phyloP scores from a whole-genome alignment of 2,888 invertebrate genomes.

The Gisinianus flammeolus region DNA sequence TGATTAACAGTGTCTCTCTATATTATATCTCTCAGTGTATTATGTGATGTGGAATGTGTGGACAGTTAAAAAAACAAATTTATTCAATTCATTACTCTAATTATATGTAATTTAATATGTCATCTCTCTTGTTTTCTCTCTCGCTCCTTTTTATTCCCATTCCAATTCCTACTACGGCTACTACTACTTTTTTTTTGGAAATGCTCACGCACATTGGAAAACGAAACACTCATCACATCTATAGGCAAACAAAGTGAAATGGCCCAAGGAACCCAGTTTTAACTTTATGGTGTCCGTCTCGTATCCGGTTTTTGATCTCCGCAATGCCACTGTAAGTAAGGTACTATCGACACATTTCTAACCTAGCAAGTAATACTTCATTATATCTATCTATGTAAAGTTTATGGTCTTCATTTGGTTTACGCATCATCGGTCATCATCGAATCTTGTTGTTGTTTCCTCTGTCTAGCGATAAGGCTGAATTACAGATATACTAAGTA shows the following conservation, averaged over 20 bases:
- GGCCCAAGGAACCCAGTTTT: slow-evolving; percentile 50
- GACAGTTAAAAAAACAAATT: not conserved
- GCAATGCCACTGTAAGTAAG: slow-evolving; percentile 62
- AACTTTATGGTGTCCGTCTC: slow-evolving; percentile 65
- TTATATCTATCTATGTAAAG: no score
- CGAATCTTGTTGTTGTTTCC: not conserved
- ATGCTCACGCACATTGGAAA: no score
- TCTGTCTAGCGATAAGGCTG: not conserved
- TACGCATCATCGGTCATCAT: not conserved
- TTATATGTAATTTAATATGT: slow-evolving; percentile 18
- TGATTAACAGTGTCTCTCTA: not conserved
- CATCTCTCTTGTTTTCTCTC: not conserved
- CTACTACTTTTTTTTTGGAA: not conserved
- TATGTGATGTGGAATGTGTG: slow-evolving; percentile 18
- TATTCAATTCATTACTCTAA: not conserved
- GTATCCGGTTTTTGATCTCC: slow-evolving; percentile 66
- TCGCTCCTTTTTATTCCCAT: not conserved
- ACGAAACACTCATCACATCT: no score
- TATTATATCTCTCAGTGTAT: not conserved
- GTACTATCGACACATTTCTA: no score
- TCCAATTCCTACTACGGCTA: no score
- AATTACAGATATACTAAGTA: no score
- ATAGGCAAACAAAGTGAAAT: slow-evolving; percentile 36
- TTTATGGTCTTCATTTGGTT: no score
- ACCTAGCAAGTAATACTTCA: no score